Base-by-base conservation (phyloP, 2,113 vertebrate genomes). In the Phainopepla nitens region DNA sequence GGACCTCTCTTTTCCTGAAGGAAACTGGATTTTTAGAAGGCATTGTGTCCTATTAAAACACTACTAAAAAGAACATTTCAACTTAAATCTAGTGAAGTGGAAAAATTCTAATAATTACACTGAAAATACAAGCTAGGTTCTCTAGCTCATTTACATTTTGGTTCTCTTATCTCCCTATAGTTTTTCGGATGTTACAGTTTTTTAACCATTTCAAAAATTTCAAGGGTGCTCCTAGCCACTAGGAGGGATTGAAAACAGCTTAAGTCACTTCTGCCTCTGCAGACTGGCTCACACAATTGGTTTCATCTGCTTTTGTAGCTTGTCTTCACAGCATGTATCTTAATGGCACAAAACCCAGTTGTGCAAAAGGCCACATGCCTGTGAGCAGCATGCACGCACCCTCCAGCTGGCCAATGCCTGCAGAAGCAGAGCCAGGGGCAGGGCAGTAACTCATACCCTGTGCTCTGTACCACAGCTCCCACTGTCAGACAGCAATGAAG, bases 341-440 rank as follows among this genome's bases (percentile, higher is more conserved):
- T 56, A 24, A 9, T 8, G 33, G 62, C 39, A 28, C 27, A 29
- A 39, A 85, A 25, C 23, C 49, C 18, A 19, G 0, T 41, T 68
- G 58, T 77, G 33, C 36, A 41, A 54, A 54, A 29, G 62, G 24
- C 58, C 3, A 0, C 0, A 2, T 13, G 35, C 54, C 53, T 41
- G 12, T 0, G 0, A 50, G 42, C 5, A 5, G 64, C 19, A 21
- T 8, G 13, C 16, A 11, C 39, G 14, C 13, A 7, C 35, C 12
- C 0, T 0, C 27, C 12, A 76, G 18, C 53, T 66, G 65, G 23
- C 11, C 29, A 19, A 3, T 9, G 13, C 23, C 20, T 50, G 39
- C 66, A 56, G 47, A n/a, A 47, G 10, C 2, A 4, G 51, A 75
- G 75, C 31, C 64, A 9, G 2, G 7, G 27, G 17, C 27, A 27